phyloP scores from a whole-genome alignment of 2,113 vertebrate genomes.

The Marmota monax region DNA sequence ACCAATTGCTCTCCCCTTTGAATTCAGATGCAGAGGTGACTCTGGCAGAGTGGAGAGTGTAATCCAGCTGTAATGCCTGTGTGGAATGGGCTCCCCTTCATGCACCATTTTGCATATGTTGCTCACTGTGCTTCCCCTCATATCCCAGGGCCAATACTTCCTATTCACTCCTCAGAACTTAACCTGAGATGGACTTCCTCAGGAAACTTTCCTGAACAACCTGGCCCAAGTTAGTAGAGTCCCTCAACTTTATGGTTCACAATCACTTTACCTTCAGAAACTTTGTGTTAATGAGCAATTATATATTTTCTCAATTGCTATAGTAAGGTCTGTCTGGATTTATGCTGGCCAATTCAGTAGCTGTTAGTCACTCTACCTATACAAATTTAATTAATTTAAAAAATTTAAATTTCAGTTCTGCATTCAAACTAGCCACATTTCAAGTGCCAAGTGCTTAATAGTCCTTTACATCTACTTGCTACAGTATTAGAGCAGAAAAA shows the following conservation, averaged over 20 bases:
- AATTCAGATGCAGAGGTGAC: background rate
- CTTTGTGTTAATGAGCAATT: background rate
- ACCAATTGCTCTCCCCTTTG: background rate
- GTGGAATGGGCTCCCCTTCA: background rate
- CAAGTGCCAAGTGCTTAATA: background rate
- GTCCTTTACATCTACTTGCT: background rate
- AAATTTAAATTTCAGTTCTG: background rate
- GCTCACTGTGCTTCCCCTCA: background rate
- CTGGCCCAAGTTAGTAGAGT: background rate
- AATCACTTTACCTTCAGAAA: background rate
- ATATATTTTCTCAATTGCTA: background rate
- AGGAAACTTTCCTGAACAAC: background rate
- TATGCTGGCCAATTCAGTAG: background rate
- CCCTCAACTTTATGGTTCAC: background rate
- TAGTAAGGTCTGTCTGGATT: background rate
- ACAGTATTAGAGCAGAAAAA: background rate
- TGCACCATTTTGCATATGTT: background rate
- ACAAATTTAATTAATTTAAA: background rate
- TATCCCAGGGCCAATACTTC: background rate
- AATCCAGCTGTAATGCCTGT: background rate
- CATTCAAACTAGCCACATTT: background rate
- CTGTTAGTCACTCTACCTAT: background rate
- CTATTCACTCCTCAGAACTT: background rate
- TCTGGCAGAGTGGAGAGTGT: background rate
- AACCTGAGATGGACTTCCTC: background rate